Base-by-base conservation (phyloP, 2,797 vertebrate species). In the Pelodytes ibericus region DNA sequence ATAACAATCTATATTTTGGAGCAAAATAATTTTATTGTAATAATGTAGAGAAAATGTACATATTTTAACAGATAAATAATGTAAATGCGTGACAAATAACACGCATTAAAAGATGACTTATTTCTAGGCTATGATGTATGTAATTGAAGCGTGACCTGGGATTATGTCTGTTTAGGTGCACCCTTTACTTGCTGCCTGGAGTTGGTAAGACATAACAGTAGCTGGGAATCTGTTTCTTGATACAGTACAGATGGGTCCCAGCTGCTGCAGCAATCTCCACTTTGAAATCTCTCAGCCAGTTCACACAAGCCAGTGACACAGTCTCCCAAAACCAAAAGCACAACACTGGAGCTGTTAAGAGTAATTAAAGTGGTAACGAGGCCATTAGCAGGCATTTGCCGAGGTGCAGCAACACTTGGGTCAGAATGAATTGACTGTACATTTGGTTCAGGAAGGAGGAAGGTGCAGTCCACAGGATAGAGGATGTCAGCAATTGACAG, bases 231-330 rank as follows among this genome's bases (percentile, higher is more conserved):
- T 89, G 89, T 88, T 87, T 85, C 89, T 84, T 91, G 90, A 87
- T 89, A 83, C 94, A 94, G 92, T 96, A 93, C 95, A 95, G 95
- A 96, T 96, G 93, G 82, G 80, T 91, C 89, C 94, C 96, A 97
- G 95, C 96, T 97, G 96, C 92, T 87, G 80, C 82, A 16, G 94
- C 94, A 94, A 92, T 96, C 96, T 96, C 94, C 91, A 93, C 89
- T 87, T 77, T 80, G 65, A 82, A 82, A 73, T 84, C 82, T 83
- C 82, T 83, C 84, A 82, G 88, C 81, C 88, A 91, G 89, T 93
- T 94, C 91, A 90, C 93, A 88, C 84, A 90, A 83, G 62, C 56
- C 36, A 44, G 87, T 82, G 86, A 89, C 84, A 88, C 91, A 83
- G 82, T 84, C 79, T 75, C 58, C 87, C 80, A 81, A 88, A 87